Base-by-base conservation (phyloP, 2,888 invertebrate genomes). In the Drosophila lacicola region DNA sequence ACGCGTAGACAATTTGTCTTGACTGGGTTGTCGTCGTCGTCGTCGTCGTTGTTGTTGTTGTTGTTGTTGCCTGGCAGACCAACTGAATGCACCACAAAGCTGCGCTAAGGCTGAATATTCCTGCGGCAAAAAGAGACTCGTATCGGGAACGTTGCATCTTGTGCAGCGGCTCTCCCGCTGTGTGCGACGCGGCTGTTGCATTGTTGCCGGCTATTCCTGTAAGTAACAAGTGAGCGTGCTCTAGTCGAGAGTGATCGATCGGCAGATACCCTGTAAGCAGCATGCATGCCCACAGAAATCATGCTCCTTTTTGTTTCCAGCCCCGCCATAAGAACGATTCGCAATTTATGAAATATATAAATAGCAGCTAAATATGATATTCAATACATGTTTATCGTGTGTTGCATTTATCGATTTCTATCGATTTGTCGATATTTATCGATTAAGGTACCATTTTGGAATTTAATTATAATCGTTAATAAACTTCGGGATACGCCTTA, bases 1-100 rank as follows among this genome's bases (percentile, higher is more conserved):
- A 79, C 85, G 85, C 84, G 88, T 79, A 84, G 84, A 84, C 88
- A 84, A 84, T 84, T 84, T 84, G 84, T 84, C 88, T 84, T 87
- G 70, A 71, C 87, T 78, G 68, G n/a, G 54, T 51, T 57, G 58
- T 21, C 44, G 42, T 37, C 11, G 64, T 29, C 44, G 51, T 47
- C 14, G 54, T 11, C 37, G 37, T 11, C 33, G 37, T 9, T 60
- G 57, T 36, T 46, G 54, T 4, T 25, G 34, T 9, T n/a, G 61
- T 42, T 21, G 51, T 10, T 55, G 49, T 13, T 46, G 65, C n/a
- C 33, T 41, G 37, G 37, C 60, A 57, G 76, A 76, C 78, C 78
- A 74, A 76, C 77, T 72, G 75, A 75, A 74, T 44, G 73, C 73
- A 68, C 19, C 17, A 29, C 29, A 33, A n/a, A 39, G 21, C 50